Conservation (phyloP, 2,113 vertebrate genomes). For the Phodopus roborovskii region DNA sequence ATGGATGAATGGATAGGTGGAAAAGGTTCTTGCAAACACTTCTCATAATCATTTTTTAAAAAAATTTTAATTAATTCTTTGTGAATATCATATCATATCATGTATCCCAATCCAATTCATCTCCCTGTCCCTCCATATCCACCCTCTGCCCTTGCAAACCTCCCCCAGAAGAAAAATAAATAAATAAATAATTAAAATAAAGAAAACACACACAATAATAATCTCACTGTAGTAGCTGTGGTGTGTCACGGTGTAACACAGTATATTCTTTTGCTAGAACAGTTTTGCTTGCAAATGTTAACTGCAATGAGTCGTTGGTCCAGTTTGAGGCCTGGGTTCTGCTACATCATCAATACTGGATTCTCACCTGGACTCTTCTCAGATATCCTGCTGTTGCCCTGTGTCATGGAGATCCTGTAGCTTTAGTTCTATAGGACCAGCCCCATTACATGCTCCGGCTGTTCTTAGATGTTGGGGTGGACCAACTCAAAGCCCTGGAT, state of each 20-base stretch:
- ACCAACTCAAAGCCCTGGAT: not conserved
- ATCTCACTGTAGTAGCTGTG: not conserved
- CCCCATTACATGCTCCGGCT: not conserved
- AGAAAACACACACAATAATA: not conserved
- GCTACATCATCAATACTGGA: not conserved
- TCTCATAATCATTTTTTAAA: not conserved
- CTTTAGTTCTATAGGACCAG: not conserved
- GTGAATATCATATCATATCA: not conserved
- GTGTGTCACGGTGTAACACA: not conserved
- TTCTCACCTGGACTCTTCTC: not conserved
- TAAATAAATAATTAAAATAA: not conserved
- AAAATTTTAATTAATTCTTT: not conserved
- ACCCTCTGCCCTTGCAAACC: not conserved
- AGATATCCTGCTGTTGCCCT: not conserved
- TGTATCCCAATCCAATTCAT: not conserved
- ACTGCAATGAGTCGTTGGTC: not conserved
- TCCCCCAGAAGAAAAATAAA: not conserved
- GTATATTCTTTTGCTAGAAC: not conserved
- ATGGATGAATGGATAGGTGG: not conserved
- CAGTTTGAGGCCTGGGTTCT: not conserved
- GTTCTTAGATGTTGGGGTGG: not conserved
- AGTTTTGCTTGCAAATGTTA: not conserved
- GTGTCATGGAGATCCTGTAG: not conserved
- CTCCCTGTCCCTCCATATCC: not conserved
- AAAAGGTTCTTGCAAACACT: not conserved